A percentile compares a stretch with the other conserved stretches of the same genome.
Conservation (phyloP, 2,888 invertebrate genomes). For the Microctonus brassicae region DNA sequence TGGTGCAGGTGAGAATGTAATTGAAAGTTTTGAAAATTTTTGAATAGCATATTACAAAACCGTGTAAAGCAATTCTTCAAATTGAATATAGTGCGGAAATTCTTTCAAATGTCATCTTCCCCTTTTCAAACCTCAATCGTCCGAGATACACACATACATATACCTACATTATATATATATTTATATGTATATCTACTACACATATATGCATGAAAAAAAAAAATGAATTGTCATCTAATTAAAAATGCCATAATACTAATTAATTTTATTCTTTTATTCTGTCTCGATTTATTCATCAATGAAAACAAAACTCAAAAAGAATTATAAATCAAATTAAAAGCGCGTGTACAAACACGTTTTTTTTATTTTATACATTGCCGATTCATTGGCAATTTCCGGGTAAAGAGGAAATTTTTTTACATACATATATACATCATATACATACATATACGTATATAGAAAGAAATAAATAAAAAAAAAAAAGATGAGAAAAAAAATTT, state of each 20-base stretch:
- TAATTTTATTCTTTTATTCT: conserved; percentile 1
- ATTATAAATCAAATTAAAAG: background rate
- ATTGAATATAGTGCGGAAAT: background rate
- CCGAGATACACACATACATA: background rate
- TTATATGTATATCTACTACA: background rate
- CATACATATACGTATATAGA: background rate
- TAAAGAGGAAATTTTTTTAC: background rate
- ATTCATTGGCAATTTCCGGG: conserved; percentile 28
- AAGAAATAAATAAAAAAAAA: background rate
- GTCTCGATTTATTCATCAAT: background rate
- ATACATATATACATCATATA: background rate
- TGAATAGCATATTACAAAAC: background rate
- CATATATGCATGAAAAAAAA: background rate
- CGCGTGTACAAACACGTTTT: background rate
- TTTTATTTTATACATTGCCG: background rate
- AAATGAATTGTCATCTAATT: conserved; percentile 2
- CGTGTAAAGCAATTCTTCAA: background rate
- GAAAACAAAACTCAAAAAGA: conserved; percentile 10
- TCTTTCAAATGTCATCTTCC: conserved; percentile 2
- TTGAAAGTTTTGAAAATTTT: background rate
- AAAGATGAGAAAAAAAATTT: background rate
- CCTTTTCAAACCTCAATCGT: background rate
- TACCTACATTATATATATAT: background rate
- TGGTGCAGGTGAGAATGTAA: background rate
- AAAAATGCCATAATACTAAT: background rate